A percentile compares a stretch with the other conserved stretches of the same genome.
Evolutionary conservation across 2,113 vertebrate species (phyloP).

Genomic region (Enhydra lutris): DNA sequence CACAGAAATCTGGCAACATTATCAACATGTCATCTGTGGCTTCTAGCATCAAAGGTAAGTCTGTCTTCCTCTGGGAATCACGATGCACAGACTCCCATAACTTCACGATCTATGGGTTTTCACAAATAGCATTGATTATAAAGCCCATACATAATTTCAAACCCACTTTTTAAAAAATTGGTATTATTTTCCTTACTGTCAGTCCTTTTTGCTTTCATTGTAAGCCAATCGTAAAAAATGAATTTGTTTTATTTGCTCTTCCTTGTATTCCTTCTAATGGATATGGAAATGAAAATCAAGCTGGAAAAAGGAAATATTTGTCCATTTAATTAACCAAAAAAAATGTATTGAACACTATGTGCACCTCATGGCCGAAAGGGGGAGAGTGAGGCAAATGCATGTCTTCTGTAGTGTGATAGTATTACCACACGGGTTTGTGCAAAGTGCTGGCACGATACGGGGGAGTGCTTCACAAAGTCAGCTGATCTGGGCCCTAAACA

Average conservation of each 20-base stretch:
- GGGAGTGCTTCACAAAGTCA: background rate
- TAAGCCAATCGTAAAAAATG: background rate
- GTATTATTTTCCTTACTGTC: background rate
- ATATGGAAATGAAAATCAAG: background rate
- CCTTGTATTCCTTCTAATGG: background rate
- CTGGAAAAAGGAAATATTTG: background rate
- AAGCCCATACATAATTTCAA: background rate
- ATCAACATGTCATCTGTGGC: conserved; percentile 98
- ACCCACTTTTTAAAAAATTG: background rate
- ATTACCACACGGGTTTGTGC: background rate
- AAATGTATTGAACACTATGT: background rate
- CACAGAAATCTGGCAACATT: conserved; percentile 92
- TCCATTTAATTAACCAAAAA: background rate
- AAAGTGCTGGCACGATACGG: rapidly evolving
- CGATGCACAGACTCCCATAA: rapidly evolving
- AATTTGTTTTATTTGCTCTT: background rate
- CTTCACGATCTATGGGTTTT: background rate
- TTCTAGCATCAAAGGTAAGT: conserved; percentile 95
- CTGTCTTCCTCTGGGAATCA: background rate
- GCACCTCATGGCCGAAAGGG: background rate
- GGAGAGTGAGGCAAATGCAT: background rate
- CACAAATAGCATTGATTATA: background rate
- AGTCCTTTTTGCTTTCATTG: background rate
- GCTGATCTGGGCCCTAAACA: background rate
- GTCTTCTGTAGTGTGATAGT: rapidly evolving